Base-by-base conservation (phyloP, 2,113 vertebrate species). In the Piaya cayana region DNA sequence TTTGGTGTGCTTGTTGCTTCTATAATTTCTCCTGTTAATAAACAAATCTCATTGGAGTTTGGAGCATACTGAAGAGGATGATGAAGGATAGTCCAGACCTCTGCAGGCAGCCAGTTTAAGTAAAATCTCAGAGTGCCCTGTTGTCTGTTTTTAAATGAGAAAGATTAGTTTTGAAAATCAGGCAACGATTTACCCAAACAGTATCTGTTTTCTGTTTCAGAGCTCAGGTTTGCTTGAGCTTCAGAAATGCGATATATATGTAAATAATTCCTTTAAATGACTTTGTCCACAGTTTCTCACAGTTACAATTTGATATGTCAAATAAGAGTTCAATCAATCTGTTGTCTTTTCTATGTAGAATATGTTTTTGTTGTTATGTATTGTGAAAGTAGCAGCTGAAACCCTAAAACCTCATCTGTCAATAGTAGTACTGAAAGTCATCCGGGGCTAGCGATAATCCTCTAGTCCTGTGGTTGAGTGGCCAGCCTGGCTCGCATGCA, bases 351-450 rank as follows among this genome's bases (percentile, higher is more conserved):
- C 34, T 68, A 4, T 27, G 8, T 2, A 37, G 58, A n/a, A 10
- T 50, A 9, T 36, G 26, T 27, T 32, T 74, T 15, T 64, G 7
- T 64, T 50, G 50, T 52, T 25, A 7, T 64, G 15, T 64, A 12
- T 43, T 86, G 25, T 77, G 10, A 9, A 56, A 89, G 60, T 4
- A 64, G n/a, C 27, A 29, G 10, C 42, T 19, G 26, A 45, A 82
- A 18, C 13, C 2, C 32, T 12, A 27, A 69, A 14, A 15, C 6
- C 30, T 69, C 45, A 11, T 47, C 34, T 34, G 20, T 32, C 37
- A 13, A 4, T 11, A 15, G 6, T 27, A 30, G 15, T n/a, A 7
- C 0, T 47, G 79, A 29, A 23, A 37, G 9, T 36, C 43, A 22
- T 6, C 21, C 36, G 6, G 23, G 74, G 43, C 26, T 22, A 13